These are phyloP conservation scores for Erinaceus europaeus DNA, from an alignment of 2,113 vertebrate species.

Conservation along the genomic window DNA sequence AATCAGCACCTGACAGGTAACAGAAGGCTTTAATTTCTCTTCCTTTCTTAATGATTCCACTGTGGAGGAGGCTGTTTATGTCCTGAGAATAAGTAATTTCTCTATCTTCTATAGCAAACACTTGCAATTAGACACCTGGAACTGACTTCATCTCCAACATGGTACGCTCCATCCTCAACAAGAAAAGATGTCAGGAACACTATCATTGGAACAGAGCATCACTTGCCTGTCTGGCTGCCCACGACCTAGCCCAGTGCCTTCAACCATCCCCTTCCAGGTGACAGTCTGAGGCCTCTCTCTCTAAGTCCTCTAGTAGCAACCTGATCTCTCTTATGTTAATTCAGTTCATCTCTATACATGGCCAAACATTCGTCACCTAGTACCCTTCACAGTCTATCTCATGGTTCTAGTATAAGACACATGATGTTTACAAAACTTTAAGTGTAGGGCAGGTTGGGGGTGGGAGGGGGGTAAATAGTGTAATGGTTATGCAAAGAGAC, in stretches of 20 bases:
- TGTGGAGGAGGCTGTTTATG: not conserved
- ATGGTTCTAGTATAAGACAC: not conserved
- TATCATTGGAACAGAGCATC: not conserved
- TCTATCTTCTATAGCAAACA: not conserved
- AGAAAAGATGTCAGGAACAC: not conserved
- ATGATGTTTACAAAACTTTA: not conserved
- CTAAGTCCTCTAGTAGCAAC: not conserved
- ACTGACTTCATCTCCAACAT: not conserved
- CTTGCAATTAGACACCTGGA: not conserved
- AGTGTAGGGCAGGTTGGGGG: too few species aligned
- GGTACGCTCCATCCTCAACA: not conserved
- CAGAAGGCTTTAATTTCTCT: conserved; percentile 41
- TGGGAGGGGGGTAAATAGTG: too few species aligned
- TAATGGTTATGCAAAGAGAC: too few species aligned
- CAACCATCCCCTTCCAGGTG: not conserved
- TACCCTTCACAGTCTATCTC: not conserved
- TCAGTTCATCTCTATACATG: not conserved
- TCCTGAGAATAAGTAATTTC: conserved; percentile 24
- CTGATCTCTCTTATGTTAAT: too few species aligned
- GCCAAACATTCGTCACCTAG: not conserved
- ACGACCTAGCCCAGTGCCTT: not conserved
- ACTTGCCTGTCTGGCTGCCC: not conserved
- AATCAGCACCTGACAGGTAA: conserved; percentile 41
- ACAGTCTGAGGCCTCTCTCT: not conserved
- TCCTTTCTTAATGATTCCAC: not conserved